These are phyloP conservation scores for Plutomurus gul DNA, from an alignment of 1,140 invertebrate genomes.

Conservation along the genomic window DNA sequence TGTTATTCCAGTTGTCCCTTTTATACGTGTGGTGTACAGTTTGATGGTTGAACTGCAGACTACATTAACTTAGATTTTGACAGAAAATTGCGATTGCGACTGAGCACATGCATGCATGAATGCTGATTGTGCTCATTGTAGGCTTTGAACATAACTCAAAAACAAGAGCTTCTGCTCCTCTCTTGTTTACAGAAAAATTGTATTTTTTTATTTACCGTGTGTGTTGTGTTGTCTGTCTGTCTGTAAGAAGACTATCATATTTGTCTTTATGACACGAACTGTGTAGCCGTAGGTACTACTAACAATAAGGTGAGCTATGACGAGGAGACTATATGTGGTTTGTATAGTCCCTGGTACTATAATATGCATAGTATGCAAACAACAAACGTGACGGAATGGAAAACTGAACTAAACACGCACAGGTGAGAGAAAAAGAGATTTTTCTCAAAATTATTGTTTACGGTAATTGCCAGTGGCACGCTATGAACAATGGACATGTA, in stretches of 20 bases:
- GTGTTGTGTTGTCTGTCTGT: not conserved
- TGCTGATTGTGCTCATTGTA: slow-evolving; percentile 9
- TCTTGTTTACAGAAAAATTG: slow-evolving; percentile 4
- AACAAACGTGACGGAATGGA: slow-evolving; percentile 23
- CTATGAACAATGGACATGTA: slow-evolving; percentile 24
- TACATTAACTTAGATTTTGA: not conserved
- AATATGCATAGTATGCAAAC: not conserved
- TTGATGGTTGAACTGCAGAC: not conserved
- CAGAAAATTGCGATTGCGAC: not conserved
- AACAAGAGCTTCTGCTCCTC: not conserved
- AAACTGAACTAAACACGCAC: slow-evolving; percentile 21
- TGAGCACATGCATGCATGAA: not conserved
- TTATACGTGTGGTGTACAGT: not conserved
- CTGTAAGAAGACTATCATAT: not conserved
- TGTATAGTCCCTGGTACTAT: not conserved
- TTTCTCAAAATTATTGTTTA: slow-evolving; percentile 28
- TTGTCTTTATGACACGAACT: not conserved
- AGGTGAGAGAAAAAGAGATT: slow-evolving; percentile 26
- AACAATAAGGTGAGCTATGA: no score
- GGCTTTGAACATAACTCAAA: not conserved
- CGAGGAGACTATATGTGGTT: no score
- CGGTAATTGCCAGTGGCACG: slow-evolving; percentile 26
- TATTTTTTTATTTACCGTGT: not conserved
- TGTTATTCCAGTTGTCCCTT: not conserved
- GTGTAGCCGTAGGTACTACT: no score